phyloP scores from a whole-genome alignment of 2,113 vertebrate genomes.

The Turnix velox region DNA sequence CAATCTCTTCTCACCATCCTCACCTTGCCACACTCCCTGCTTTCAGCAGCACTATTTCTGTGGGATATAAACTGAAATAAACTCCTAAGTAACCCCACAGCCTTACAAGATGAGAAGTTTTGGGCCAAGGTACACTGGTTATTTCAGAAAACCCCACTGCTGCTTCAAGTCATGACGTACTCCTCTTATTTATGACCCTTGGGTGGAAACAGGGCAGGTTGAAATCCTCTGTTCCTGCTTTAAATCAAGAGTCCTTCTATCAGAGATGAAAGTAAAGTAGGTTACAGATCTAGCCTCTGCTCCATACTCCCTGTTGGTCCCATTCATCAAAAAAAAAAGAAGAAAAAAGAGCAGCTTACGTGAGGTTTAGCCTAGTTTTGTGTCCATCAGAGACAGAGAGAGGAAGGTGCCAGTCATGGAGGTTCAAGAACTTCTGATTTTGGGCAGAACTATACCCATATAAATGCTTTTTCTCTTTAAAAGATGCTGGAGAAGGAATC shows the following conservation, averaged over 20 bases:
- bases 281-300: background rate
- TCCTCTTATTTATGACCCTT: background rate
- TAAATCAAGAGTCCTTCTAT: background rate
- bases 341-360: background rate
- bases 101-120: background rate
- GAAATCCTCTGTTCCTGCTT: background rate
- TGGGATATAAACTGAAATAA: background rate
- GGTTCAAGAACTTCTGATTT: background rate
- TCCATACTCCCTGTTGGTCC: background rate
- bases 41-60: background rate
- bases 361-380: conserved; percentile 27
- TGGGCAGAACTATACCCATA: background rate
- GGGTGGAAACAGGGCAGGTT: background rate
- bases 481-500: background rate
- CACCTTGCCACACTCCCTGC: background rate
- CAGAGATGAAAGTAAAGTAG: conserved; percentile 18
- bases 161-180: background rate
- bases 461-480: background rate
- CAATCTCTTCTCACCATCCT: too few species aligned
- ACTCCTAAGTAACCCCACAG: background rate
- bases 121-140: background rate
- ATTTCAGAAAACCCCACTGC: background rate
- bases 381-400: background rate
- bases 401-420: background rate
- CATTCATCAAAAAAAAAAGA: background rate